Percentiles rank a stretch among this genome's conserved stretches.
These are phyloP conservation scores for Drosophila sucinea DNA, from an alignment of 1,140 invertebrate species.

Conservation along the genomic window DNA sequence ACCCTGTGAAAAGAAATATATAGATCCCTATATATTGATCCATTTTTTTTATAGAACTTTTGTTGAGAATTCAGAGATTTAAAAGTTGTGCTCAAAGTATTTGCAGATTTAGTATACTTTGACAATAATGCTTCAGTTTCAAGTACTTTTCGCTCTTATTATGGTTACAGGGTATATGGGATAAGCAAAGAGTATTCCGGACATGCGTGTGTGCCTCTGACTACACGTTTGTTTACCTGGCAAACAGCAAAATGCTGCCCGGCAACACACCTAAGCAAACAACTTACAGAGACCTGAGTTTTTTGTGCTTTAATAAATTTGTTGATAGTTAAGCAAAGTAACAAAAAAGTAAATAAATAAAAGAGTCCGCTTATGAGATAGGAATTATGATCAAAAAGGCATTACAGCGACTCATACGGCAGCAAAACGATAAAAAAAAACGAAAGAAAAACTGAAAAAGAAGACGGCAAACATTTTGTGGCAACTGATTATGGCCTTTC, in stretches of 20 bases:
- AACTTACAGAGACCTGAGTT: neutral
- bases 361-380: conserved; percentile 38
- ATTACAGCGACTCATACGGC: conserved; percentile 44
- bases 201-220: conserved; percentile 4
- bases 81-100: no score
- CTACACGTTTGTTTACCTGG: neutral
- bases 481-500: neutral
- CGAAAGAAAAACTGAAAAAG: conserved; percentile 1
- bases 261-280: conserved; percentile 6
- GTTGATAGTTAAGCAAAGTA: conserved; percentile 34
- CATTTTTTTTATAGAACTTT: no score
- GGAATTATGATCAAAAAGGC: conserved; percentile 71
- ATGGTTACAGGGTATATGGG: conserved; percentile 10
- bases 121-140: no score
- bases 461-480: conserved; percentile 21
- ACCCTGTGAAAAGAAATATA: conserved; percentile 6
- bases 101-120: no score
- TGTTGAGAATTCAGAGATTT: no score
- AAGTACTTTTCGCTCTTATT: neutral
- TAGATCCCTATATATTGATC: no score
- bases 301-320: conserved; percentile 46
- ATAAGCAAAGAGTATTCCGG: conserved; percentile 3
- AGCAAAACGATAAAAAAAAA: conserved; percentile 47
- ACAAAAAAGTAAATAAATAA: conserved; percentile 37
- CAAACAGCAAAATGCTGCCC: conserved; percentile 6